These are phyloP conservation scores for Lepus timidus DNA, from an alignment of 2,113 vertebrate genomes.

Conservation along the genomic window DNA sequence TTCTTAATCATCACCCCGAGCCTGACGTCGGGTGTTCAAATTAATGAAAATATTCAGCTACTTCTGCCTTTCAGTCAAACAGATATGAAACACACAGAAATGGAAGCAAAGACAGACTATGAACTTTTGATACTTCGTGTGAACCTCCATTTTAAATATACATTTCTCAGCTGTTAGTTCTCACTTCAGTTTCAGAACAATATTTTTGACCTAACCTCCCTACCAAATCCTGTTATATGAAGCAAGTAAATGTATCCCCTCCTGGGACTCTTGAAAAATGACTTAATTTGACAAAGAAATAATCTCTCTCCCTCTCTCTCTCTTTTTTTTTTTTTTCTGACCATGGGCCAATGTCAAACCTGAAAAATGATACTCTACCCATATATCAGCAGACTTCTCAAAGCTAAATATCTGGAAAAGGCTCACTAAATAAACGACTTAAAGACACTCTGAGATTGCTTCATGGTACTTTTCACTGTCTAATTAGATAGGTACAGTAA, in stretches of 20 bases:
- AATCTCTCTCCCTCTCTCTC: not conserved
- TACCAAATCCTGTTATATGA: not conserved
- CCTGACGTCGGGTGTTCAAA: not conserved
- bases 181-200: conserved; percentile 55
- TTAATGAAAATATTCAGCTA: not conserved
- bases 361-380: conserved; percentile 53
- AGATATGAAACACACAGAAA: not conserved
- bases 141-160: conserved; percentile 20
- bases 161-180: conserved; percentile 57
- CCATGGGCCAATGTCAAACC: conserved; percentile 29
- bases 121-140: conserved; percentile 40
- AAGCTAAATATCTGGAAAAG: not conserved
- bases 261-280: conserved; percentile 63
- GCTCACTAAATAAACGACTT: not conserved
- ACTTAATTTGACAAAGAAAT: conserved; percentile 74
- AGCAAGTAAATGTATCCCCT: conserved; percentile 56
- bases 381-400: conserved; percentile 18
- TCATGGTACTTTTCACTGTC: not conserved
- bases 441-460: not conserved
- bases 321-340: conserved; percentile 15
- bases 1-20: not conserved
- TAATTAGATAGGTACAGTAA: conserved; percentile 37
- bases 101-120: conserved; percentile 32
- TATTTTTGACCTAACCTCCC: conserved; percentile 48
- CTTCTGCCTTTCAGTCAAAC: not conserved